phyloP scores from a whole-genome alignment of 2,113 vertebrate genomes.

The Neolamprologus falcicula region DNA sequence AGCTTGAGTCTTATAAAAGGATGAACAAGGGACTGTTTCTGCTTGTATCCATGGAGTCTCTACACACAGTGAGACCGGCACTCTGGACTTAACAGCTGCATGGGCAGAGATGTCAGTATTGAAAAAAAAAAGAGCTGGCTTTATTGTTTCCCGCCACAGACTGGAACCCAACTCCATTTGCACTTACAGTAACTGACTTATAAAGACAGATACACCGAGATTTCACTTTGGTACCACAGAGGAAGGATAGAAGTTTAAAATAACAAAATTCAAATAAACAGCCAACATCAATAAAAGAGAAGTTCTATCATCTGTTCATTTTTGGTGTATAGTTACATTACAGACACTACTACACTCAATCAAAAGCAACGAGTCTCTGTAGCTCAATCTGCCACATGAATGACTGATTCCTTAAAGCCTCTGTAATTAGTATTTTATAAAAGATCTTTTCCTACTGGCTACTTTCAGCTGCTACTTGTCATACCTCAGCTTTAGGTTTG shows the following conservation, averaged over 20 bases:
- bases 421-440: background rate
- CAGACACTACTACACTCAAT: background rate
- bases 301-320: background rate
- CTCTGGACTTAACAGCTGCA: background rate
- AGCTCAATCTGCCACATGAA: background rate
- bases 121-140: background rate
- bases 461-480: background rate
- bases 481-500: background rate
- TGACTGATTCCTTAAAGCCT: background rate
- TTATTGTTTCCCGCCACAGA: background rate
- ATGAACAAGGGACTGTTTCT: constrained; percentile 3
- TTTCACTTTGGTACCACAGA: background rate
- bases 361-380: background rate
- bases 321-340: background rate
- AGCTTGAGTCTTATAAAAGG: constrained; percentile 5
- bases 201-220: background rate
- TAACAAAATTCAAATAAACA: background rate
- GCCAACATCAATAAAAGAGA: background rate
- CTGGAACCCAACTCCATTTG: background rate
- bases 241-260: background rate
- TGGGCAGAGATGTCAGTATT: background rate
- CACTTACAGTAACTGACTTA: background rate
- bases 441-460: background rate
- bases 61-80: constrained; percentile 42
- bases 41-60: constrained; percentile 64